Evolutionary conservation across 2,113 vertebrate genomes (phyloP).

Genomic region (Clarias gariepinus): DNA sequence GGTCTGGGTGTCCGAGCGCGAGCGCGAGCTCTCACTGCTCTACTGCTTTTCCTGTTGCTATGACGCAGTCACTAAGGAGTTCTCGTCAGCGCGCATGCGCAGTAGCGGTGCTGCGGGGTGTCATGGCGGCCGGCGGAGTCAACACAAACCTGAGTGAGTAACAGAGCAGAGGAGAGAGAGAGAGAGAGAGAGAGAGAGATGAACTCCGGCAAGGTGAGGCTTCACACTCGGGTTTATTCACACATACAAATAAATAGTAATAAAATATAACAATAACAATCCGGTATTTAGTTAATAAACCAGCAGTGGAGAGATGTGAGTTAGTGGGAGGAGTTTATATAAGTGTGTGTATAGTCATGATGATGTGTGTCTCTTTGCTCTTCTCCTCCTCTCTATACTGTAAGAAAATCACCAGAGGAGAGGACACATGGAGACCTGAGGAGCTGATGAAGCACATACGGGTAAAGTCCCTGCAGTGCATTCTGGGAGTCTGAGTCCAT

Average conservation of each 20-base stretch:
- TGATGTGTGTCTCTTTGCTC: background rate
- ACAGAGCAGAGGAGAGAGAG: background rate
- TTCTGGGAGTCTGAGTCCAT: too few species aligned
- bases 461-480: conserved; percentile 65
- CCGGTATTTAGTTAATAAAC: background rate
- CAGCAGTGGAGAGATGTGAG: background rate
- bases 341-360: too few species aligned
- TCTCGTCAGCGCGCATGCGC: conserved; percentile 64
- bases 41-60: conserved; percentile 65
- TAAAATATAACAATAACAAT: too few species aligned
- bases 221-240: background rate
- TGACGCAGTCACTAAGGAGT: conserved; percentile 64
- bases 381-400: background rate
- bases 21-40: conserved; percentile 44
- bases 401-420: conserved; percentile 85
- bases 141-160: conserved; percentile 33
- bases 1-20: conserved; percentile 24
- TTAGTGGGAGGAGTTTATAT: background rate
- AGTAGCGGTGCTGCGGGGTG: background rate
- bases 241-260: too few species aligned
- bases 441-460: conserved; percentile 83
- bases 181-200: conserved; percentile 57
- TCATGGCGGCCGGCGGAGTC: conserved; percentile 63
- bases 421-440: conserved; percentile 92
- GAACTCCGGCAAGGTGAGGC: conserved; percentile 67